These are phyloP conservation scores for Neoseiulus cucumeris DNA, from an alignment of 1,140 invertebrate genomes.

Conservation along the genomic window DNA sequence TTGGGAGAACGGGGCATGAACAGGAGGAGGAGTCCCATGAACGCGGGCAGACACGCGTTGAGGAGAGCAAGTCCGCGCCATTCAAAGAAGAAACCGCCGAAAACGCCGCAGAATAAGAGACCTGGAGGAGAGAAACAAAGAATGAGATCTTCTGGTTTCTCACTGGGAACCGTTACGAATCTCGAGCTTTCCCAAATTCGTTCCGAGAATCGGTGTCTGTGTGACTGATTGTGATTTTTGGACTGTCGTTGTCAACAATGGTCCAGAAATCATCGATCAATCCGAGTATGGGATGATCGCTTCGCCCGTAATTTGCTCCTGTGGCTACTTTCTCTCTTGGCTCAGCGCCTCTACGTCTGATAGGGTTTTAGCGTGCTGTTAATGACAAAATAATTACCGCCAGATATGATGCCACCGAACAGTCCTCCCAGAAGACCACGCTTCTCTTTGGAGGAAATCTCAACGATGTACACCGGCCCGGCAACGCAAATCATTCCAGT, in stretches of 20 bases:
- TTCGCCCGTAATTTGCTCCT: no score
- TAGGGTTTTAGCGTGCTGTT: no score
- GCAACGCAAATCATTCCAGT: conserved; percentile 10
- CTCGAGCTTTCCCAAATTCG: no score
- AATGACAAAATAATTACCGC: neutral
- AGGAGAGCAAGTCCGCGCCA: neutral
- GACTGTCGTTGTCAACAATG: no score
- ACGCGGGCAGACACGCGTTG: neutral
- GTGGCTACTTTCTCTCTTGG: no score
- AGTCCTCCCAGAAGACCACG: conserved; percentile 1
- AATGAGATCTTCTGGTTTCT: no score
- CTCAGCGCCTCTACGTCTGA: no score
- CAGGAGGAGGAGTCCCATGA: neutral
- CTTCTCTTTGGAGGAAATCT: neutral
- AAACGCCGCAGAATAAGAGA: neutral
- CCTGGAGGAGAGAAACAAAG: neutral
- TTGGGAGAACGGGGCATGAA: neutral
- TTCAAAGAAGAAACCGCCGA: neutral
- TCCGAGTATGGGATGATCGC: no score
- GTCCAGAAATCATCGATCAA: no score
- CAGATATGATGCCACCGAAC: conserved; percentile 5
- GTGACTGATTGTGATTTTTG: no score
- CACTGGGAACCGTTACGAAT: no score
- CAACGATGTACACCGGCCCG: neutral
- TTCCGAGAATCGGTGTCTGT: no score